Percentiles rank a stretch among this genome's conserved stretches.
Conservation (phyloP, 2,113 vertebrate species). For the Myotis davidii region DNA sequence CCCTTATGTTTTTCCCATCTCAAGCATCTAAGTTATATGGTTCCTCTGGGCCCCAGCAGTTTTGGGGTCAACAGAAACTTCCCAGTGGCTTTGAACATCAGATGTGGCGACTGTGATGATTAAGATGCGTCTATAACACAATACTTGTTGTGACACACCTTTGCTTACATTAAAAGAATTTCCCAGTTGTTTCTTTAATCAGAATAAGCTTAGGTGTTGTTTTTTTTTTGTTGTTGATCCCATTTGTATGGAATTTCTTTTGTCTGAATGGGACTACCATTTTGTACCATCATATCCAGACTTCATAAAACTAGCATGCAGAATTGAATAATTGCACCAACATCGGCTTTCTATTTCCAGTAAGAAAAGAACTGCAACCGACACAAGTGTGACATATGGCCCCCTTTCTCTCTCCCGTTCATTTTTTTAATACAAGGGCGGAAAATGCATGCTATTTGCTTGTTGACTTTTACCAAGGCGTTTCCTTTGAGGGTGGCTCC, state of each 20-base stretch:
- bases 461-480: constrained; percentile 47
- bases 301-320: constrained; percentile 73
- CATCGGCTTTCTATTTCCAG: constrained; percentile 65
- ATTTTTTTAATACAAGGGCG: neutral
- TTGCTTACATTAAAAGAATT: constrained; percentile 55
- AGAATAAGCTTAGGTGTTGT: constrained; percentile 72
- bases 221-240: constrained; percentile 71
- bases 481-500: constrained; percentile 2
- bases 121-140: neutral
- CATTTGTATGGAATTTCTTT: constrained; percentile 80
- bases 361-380: neutral
- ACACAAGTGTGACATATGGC: no score
- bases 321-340: constrained; percentile 70
- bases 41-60: neutral
- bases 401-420: neutral
- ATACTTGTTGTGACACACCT: neutral
- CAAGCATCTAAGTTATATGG: neutral
- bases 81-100: neutral
- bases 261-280: constrained; percentile 64
- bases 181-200: constrained; percentile 77
- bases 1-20: neutral
- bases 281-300: constrained; percentile 61
- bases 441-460: neutral
- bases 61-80: neutral
- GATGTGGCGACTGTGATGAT: neutral